Conservation (phyloP, 2,888 invertebrate species). For the Papilio demoleus region DNA sequence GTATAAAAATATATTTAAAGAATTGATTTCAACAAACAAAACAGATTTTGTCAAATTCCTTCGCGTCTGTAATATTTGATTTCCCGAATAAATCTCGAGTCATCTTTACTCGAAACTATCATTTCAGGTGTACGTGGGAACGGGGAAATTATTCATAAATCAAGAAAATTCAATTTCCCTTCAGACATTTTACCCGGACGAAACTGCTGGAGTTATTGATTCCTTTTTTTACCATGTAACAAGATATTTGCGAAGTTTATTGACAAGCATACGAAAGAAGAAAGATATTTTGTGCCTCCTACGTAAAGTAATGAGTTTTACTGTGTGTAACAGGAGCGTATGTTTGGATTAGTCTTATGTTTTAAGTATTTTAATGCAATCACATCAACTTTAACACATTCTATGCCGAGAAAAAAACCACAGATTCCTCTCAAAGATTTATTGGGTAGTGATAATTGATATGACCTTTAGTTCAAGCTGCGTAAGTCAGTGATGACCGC, state of each 20-base stretch:
- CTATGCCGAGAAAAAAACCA: too few species aligned
- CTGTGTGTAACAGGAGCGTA: too few species aligned
- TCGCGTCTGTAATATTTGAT: background rate
- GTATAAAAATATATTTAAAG: background rate
- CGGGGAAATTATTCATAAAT: constrained; percentile 26
- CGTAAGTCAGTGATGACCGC: too few species aligned
- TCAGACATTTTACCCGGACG: constrained; percentile 2
- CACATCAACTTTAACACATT: too few species aligned
- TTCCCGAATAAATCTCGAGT: constrained; percentile 3
- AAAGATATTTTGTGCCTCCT: too few species aligned
- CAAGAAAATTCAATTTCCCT: constrained; percentile 25
- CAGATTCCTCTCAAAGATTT: too few species aligned
- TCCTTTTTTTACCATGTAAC: constrained; percentile 15
- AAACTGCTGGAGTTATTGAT: constrained; percentile 10
- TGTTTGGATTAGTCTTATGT: too few species aligned
- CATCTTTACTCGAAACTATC: background rate
- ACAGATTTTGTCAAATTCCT: background rate
- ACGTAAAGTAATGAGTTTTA: too few species aligned
- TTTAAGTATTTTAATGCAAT: too few species aligned
- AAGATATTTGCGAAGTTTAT: background rate
- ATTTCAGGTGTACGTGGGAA: constrained; percentile 15
- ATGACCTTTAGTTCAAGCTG: too few species aligned
- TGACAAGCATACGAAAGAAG: background rate
- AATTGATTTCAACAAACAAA: background rate
- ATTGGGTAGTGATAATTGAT: too few species aligned